Percentiles rank a stretch among this genome's conserved stretches.
Evolutionary conservation across 2,888 invertebrate genomes (phyloP).

Genomic region (Dusona sp.): DNA sequence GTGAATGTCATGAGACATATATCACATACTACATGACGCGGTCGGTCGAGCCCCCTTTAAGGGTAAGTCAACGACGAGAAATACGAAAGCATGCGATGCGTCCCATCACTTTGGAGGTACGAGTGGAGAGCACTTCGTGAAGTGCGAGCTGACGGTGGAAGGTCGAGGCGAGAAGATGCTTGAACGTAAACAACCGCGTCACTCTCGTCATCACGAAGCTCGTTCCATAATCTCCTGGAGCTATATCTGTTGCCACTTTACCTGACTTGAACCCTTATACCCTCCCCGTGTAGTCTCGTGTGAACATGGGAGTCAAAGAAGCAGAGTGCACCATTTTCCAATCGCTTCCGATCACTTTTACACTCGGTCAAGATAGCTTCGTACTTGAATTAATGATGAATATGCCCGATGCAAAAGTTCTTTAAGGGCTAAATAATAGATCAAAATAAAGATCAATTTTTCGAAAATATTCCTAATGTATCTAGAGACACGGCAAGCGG

Average conservation of each 20-base stretch:
- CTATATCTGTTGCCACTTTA: constrained; percentile 55
- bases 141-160: constrained; percentile 37
- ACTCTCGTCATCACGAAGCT: constrained; percentile 24
- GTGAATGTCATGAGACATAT: neutral
- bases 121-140: constrained; percentile 52
- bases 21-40: constrained; percentile 6
- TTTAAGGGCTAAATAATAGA: neutral
- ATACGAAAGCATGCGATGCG: constrained; percentile 14
- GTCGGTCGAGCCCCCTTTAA: constrained; percentile 23
- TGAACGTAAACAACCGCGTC: constrained; percentile 58
- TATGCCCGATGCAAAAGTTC: neutral
- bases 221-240: constrained; percentile 55
- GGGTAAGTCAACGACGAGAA: constrained; percentile 28
- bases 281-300: constrained; percentile 20
- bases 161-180: constrained; percentile 43
- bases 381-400: neutral
- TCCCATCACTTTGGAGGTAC: constrained; percentile 48
- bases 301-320: constrained; percentile 5
- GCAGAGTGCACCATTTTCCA: no score
- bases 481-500: no score
- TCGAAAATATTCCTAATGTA: neutral
- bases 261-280: constrained; percentile 7
- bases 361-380: constrained; percentile 45
- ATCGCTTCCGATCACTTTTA: constrained; percentile 71
- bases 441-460: neutral